Evolutionary conservation across 2,888 invertebrate species (phyloP).

Genomic region (Ceraclea dissimilis): DNA sequence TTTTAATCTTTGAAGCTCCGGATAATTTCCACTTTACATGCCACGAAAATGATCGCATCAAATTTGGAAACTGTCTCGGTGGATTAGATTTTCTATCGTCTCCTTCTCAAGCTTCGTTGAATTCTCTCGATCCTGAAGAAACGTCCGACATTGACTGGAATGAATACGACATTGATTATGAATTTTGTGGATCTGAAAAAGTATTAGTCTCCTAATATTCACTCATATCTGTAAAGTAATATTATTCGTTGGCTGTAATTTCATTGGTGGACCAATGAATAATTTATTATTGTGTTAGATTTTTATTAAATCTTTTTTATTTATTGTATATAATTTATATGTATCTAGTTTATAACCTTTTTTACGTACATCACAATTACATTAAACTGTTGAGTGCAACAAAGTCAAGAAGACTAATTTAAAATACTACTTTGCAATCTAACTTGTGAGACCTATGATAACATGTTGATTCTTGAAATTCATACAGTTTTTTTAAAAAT

Average conservation of each 20-base stretch:
- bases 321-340: no score
- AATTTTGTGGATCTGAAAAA: conserved; percentile 18
- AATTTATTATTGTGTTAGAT: neutral
- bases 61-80: conserved; percentile 21
- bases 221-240: neutral
- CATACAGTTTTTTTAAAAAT: no score
- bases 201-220: conserved; percentile 14
- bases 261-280: neutral
- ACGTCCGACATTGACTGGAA: conserved; percentile 15
- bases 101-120: conserved; percentile 7
- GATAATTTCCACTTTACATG: conserved; percentile 39
- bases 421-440: no score
- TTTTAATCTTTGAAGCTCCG: conserved; percentile 69
- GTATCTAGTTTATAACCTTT: no score
- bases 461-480: no score
- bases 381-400: no score
- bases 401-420: no score
- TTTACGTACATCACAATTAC: no score
- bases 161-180: conserved; percentile 15
- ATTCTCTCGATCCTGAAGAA: conserved; percentile 8
- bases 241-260: neutral
- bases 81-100: conserved; percentile 13
- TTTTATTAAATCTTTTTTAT: neutral
- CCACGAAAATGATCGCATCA: conserved; percentile 16
- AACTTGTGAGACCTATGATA: no score